Evolutionary conservation across 1,140 invertebrate genomes (phyloP).

Genomic region (Euglossa dilemma): DNA sequence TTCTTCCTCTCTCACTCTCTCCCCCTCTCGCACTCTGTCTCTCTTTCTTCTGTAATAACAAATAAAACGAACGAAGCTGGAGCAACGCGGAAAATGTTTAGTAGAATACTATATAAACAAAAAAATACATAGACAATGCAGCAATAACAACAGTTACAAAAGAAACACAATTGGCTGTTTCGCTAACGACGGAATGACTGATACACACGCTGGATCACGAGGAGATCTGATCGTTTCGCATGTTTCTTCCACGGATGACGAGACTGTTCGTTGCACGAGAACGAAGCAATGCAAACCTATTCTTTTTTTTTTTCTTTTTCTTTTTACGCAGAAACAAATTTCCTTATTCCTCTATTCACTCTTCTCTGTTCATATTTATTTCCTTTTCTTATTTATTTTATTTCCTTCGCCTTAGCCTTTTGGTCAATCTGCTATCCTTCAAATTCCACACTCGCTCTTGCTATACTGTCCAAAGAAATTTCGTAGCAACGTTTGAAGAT

Average conservation of each 20-base stretch:
- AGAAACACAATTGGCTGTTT: conserved; percentile 47
- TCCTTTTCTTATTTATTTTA: neutral
- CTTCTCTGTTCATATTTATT: neutral
- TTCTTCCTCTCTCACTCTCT: neutral
- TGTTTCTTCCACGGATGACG: conserved; percentile 18
- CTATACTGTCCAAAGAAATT: conserved; percentile 60
- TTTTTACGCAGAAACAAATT: neutral
- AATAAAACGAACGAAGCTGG: conserved; percentile 44
- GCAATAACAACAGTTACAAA: conserved; percentile 73
- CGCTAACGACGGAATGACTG: conserved; percentile 61
- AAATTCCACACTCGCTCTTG: conserved; percentile 33
- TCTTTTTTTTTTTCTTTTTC: neutral
- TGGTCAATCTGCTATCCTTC: conserved; percentile 22
- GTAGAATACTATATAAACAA: conserved; percentile 51
- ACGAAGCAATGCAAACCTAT: conserved; percentile 23
- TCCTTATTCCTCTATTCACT: neutral
- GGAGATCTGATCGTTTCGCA: conserved; percentile 17
- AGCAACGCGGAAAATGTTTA: conserved; percentile 54
- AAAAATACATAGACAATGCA: conserved; percentile 67
- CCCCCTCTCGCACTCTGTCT: neutral
- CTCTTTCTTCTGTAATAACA: neutral
- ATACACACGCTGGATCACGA: conserved; percentile 36
- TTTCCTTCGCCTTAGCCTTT: conserved; percentile 8
- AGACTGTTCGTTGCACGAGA: conserved; percentile 31
- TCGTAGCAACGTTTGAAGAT: neutral